A percentile compares a stretch with the other conserved stretches of the same genome.
Conservation (phyloP, 2,888 invertebrate genomes). For the Sussaba pulchella region DNA sequence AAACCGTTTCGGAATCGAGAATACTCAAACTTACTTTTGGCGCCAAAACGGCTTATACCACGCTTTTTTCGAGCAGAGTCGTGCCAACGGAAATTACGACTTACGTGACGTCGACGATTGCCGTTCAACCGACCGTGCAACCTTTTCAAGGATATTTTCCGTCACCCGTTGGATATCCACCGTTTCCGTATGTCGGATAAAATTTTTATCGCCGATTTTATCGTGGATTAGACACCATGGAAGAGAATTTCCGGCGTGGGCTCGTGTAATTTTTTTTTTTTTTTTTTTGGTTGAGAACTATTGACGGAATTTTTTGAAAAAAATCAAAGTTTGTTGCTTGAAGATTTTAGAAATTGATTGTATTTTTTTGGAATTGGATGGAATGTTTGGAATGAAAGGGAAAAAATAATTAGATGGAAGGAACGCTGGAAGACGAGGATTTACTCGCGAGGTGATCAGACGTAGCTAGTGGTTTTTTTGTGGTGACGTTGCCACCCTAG, state of each 20-base stretch:
- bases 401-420: too few species aligned
- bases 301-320: too few species aligned
- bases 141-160: conserved; percentile 92
- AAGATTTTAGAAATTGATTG: too few species aligned
- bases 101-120: conserved; percentile 92
- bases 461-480: too few species aligned
- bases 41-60: conserved; percentile 95
- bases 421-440: too few species aligned
- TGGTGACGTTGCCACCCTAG: too few species aligned
- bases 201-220: conserved; percentile 3
- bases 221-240: too few species aligned
- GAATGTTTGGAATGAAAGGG: too few species aligned
- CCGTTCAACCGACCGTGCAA: conserved; percentile 89
- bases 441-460: too few species aligned
- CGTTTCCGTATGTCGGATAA: conserved; percentile 92
- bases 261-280: background rate
- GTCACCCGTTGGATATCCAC: conserved; percentile 88
- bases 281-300: too few species aligned
- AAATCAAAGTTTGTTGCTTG: too few species aligned
- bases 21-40: conserved; percentile 94
- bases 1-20: conserved; percentile 92
- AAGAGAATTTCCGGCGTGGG: conserved; percentile 13
- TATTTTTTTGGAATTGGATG: too few species aligned
- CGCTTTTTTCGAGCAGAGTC: conserved; percentile 92
- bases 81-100: conserved; percentile 94